Conservation (phyloP, 2,888 invertebrate species). For the Orthosia incerta region DNA sequence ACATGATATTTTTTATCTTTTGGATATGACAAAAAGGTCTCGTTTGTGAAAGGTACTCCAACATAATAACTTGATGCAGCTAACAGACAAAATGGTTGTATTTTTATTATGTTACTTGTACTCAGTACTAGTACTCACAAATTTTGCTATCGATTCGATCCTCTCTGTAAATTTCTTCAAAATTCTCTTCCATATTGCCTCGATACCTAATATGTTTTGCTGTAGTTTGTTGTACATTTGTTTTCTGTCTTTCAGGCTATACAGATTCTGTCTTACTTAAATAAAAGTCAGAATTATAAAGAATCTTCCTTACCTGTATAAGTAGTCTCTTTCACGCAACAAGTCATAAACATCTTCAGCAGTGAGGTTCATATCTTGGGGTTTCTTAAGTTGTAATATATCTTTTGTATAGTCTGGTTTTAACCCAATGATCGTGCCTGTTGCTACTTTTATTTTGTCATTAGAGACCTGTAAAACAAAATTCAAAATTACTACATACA, state of each 20-base stretch:
- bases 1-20: no score
- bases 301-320: slow-evolving; percentile 63
- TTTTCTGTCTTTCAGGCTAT: no score
- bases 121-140: no score
- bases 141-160: not conserved
- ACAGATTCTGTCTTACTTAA: no score
- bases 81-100: no score
- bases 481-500: not conserved
- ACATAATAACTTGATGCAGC: no score
- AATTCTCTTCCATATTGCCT: not conserved
- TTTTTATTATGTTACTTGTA: no score
- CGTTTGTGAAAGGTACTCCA: no score
- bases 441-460: slow-evolving; percentile 70
- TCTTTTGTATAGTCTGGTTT: slow-evolving; percentile 7
- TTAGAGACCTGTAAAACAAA: slow-evolving; percentile 68
- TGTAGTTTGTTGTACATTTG: not conserved
- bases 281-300: no score
- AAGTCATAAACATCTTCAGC: slow-evolving; percentile 70
- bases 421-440: slow-evolving; percentile 64
- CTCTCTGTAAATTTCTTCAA: not conserved
- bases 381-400: slow-evolving; percentile 2
- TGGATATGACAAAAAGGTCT: no score
- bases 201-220: not conserved
- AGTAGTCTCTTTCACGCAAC: slow-evolving; percentile 65
- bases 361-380: slow-evolving; percentile 56